Percentiles rank a stretch among this genome's conserved stretches.
Conservation (phyloP, 2,888 invertebrate species). For the Orchesellides sinensis region DNA sequence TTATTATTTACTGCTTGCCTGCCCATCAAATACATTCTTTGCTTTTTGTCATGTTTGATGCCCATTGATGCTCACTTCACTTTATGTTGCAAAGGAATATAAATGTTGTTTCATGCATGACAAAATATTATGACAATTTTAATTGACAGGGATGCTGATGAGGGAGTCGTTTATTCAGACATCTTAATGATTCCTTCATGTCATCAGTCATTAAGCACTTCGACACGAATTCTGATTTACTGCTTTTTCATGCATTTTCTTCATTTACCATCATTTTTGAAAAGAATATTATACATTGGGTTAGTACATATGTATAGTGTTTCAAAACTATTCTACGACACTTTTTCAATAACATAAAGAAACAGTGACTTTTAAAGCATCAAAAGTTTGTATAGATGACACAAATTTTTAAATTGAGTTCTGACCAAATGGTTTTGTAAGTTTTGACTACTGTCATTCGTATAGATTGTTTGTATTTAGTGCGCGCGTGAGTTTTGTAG, state of each 20-base stretch:
- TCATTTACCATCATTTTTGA: not conserved
- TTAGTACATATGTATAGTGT: not conserved
- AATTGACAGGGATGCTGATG: constrained; percentile 50
- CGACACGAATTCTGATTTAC: constrained; percentile 49
- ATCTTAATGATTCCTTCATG: constrained; percentile 49
- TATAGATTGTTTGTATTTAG: too few relatives aligned
- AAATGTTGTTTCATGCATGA: constrained; percentile 3
- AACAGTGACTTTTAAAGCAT: too few relatives aligned
- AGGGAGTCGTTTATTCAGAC: constrained; percentile 36
- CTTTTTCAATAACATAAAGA: not conserved
- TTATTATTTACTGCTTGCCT: constrained; percentile 13
- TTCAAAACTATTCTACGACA: not conserved
- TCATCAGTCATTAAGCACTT: constrained; percentile 41
- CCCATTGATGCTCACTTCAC: not conserved
- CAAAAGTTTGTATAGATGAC: too few relatives aligned
- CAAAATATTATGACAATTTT: constrained; percentile 54
- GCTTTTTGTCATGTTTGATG: not conserved
- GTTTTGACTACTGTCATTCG: too few relatives aligned
- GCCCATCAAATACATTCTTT: not conserved
- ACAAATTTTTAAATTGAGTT: too few relatives aligned
- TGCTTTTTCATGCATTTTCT: constrained; percentile 16
- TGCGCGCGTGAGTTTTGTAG: too few relatives aligned
- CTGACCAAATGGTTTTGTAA: too few relatives aligned
- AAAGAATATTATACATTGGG: not conserved
- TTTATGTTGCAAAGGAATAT: not conserved